These are phyloP conservation scores for Ischnura elegans DNA, from an alignment of 2,888 invertebrate genomes.

Conservation along the genomic window DNA sequence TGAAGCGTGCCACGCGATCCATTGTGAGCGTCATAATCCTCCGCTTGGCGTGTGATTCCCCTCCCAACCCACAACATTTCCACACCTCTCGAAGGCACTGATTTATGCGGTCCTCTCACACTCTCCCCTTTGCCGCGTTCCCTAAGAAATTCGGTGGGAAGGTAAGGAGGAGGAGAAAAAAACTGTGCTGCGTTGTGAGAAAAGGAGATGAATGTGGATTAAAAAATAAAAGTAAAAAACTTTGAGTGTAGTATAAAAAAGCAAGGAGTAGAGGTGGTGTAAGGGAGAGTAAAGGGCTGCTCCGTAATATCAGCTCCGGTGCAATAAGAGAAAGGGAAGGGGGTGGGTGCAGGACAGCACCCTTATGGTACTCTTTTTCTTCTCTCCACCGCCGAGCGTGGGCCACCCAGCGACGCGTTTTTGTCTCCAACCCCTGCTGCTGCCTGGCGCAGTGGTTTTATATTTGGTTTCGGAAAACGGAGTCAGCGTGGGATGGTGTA, in stretches of 20 bases:
- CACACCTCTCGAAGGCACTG: neutral
- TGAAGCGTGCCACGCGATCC: neutral
- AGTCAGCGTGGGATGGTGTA: neutral
- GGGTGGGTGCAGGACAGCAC: neutral
- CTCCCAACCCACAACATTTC: neutral
- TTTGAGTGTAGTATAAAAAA: slow-evolving; percentile 23
- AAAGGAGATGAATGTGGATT: slow-evolving; percentile 25
- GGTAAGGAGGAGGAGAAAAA: neutral
- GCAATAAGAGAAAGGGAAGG: neutral
- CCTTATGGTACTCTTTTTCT: neutral
- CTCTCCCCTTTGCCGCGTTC: too few relatives aligned
- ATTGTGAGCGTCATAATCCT: slow-evolving; percentile 18
- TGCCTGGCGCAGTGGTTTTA: too few relatives aligned
- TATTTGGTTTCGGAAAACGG: neutral
- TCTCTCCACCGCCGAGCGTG: neutral
- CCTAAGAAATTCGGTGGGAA: neutral
- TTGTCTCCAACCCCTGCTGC: neutral
- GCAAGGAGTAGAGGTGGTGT: neutral
- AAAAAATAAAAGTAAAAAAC: neutral
- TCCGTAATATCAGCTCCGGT: slow-evolving; percentile 1
- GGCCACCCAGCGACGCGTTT: neutral
- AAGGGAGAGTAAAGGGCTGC: neutral
- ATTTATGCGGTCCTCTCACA: neutral
- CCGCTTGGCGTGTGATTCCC: neutral
- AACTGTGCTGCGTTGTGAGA: neutral